These are phyloP conservation scores for Chironomus striatipennis DNA, from an alignment of 1,140 invertebrate genomes.

Conservation along the genomic window DNA sequence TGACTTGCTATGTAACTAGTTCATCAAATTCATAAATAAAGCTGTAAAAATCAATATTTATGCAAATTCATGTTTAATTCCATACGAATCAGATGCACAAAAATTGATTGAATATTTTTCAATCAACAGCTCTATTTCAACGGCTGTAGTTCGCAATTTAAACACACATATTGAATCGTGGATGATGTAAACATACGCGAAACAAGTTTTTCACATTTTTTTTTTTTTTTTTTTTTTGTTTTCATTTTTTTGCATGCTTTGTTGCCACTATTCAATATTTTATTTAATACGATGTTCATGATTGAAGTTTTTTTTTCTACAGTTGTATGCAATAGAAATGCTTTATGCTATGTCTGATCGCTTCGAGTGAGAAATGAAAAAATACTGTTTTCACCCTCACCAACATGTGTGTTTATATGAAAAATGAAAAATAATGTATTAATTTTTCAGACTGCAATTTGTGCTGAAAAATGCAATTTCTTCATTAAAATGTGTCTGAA, in stretches of 20 bases:
- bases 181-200: conserved; percentile 5
- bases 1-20: no score
- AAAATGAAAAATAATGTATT: no score
- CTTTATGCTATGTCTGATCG: neutral
- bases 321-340: neutral
- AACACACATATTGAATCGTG: neutral
- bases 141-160: neutral
- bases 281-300: neutral
- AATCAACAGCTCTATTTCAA: neutral
- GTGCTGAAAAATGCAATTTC: neutral
- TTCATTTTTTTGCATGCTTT: neutral
- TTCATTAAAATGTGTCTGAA: neutral
- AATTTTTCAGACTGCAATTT: no score
- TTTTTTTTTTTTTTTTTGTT: no score
- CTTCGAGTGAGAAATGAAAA: neutral
- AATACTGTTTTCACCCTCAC: neutral
- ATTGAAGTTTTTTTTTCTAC: neutral
- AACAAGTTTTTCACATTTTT: neutral
- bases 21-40: no score
- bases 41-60: neutral
- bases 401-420: no score
- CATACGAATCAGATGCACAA: neutral
- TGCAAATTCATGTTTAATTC: neutral
- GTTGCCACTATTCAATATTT: neutral
- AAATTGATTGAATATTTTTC: neutral